Evolutionary conservation across 2,888 invertebrate genomes (phyloP), one percentile per base, ranked within the genome.

Genomic region (Lasioglossum vierecki): DNA sequence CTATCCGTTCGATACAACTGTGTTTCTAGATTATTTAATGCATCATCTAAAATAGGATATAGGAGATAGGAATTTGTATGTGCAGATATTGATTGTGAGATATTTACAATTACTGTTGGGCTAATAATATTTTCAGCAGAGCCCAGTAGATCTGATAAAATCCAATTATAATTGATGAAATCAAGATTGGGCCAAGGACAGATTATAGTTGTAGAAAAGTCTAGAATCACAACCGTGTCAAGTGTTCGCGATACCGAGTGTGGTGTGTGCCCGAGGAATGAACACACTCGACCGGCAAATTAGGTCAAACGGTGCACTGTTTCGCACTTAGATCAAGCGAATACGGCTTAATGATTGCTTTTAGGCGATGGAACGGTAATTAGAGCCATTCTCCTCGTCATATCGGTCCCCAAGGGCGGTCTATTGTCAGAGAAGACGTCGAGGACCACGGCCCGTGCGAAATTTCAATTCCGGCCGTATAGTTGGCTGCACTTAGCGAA

Each of bases 401-500:
- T 81, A 63, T 76, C 80, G 87, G 74, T 26, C 60, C 79, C 79
- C 30, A 77, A 71, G 53, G 39, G 79, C 57, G 60, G 70, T 76
- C 88, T 71, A 88, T 88, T 88, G 88, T 88, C 78, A 68, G 44
- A 39, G 68, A 75, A 80, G 81, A 80, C 84, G 63, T 53, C 81
- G 73, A 79, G 86, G 41, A 66, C 70, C 26, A 44, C 66, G 73
- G 75, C 82, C 79, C 82, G 35, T 30, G 63, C 72, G 87, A 87
- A 87, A 88, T 88, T 88, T 80, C 84, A 80, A 77, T 84, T 44
- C 39, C 68, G 76, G 63, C 79, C 44, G 46, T 46, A 44, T 49
- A 73, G 80, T 84, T 66, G 81, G 80, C 80, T 88, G 89, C 89
- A 89, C 89, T 89, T 89, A 89, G 89, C 41, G 46, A 80, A 76